phyloP scores from a whole-genome alignment of 1,140 invertebrate species.

The Zaprionus kolodkinae region DNA sequence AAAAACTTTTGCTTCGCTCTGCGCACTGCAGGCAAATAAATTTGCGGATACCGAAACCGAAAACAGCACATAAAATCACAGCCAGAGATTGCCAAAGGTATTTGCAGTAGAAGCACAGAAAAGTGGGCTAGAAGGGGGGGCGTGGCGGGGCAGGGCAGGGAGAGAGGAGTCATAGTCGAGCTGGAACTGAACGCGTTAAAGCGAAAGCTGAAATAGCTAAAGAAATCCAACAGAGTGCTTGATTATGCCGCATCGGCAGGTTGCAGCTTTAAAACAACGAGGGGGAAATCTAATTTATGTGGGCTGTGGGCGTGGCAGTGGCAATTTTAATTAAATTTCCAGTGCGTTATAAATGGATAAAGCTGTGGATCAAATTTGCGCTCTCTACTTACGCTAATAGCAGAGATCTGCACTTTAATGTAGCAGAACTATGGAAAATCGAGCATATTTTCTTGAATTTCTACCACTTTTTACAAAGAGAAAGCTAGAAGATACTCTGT shows the following conservation, averaged over 20 bases:
- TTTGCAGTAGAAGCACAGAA: slow-evolving; percentile 9
- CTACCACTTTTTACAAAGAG: no score
- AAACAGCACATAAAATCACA: slow-evolving; percentile 81
- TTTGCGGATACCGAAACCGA: slow-evolving; percentile 77
- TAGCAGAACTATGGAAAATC: no score
- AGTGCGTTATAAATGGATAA: not conserved
- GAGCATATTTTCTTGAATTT: no score
- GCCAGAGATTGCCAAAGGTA: slow-evolving; percentile 71
- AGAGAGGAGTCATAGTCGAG: not conserved
- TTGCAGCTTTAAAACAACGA: not conserved
- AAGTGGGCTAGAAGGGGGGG: not conserved
- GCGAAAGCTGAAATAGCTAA: not conserved
- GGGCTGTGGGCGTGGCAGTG: not conserved
- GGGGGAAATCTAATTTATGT: not conserved
- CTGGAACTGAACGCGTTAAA: not conserved
- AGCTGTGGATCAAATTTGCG: not conserved
- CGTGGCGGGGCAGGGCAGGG: not conserved
- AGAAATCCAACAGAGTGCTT: not conserved
- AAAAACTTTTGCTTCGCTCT: slow-evolving; percentile 62
- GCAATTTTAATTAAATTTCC: not conserved
- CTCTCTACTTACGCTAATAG: not conserved
- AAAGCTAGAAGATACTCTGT: no score
- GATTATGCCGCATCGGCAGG: not conserved
- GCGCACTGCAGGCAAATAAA: slow-evolving; percentile 80
- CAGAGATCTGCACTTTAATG: not conserved